Evolutionary conservation across 2,113 vertebrate species (phyloP).

Genomic region (Labrus mixtus): DNA sequence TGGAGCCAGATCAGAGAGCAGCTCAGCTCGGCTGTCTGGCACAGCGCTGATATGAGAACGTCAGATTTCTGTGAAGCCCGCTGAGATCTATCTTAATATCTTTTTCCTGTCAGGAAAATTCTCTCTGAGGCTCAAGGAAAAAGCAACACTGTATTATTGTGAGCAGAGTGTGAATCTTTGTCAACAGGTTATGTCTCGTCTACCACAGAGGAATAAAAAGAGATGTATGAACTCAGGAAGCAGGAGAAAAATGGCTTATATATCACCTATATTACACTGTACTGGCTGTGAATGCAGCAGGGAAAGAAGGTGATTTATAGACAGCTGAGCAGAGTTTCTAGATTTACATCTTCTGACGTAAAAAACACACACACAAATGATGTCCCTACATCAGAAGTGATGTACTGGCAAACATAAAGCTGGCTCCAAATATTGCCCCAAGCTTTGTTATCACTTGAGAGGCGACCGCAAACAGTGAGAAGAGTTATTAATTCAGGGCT

Average conservation of each 20-base stretch:
- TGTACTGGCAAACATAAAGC: constrained; percentile 2
- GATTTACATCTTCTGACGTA: constrained; percentile 26
- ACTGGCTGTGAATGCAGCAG: constrained; percentile 44
- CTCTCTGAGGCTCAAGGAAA: constrained; percentile 33
- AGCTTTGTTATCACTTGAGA: constrained; percentile 21
- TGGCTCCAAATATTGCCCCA: constrained; percentile 6
- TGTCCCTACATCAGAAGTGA: neutral
- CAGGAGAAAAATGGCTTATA: constrained; percentile 47
- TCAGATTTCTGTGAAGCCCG: constrained; percentile 28
- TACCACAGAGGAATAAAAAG: constrained; percentile 45
- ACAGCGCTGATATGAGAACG: neutral
- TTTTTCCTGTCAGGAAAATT: constrained; percentile 39
- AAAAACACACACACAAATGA: neutral
- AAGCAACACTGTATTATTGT: constrained; percentile 30
- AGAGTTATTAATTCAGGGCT: neutral
- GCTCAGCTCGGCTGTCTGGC: constrained; percentile 30
- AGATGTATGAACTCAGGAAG: constrained; percentile 45
- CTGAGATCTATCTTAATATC: constrained; percentile 59
- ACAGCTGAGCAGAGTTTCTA: constrained; percentile 28
- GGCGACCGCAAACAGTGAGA: neutral
- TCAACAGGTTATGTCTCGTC: constrained; percentile 61
- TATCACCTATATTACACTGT: constrained; percentile 44
- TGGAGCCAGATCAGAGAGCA: constrained; percentile 23
- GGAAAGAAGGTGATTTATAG: constrained; percentile 55
- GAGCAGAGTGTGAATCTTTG: constrained; percentile 52